A percentile compares a stretch with the other conserved stretches of the same genome.
phyloP scores from a whole-genome alignment of 2,888 invertebrate species.

The Eretmocerus hayati region DNA sequence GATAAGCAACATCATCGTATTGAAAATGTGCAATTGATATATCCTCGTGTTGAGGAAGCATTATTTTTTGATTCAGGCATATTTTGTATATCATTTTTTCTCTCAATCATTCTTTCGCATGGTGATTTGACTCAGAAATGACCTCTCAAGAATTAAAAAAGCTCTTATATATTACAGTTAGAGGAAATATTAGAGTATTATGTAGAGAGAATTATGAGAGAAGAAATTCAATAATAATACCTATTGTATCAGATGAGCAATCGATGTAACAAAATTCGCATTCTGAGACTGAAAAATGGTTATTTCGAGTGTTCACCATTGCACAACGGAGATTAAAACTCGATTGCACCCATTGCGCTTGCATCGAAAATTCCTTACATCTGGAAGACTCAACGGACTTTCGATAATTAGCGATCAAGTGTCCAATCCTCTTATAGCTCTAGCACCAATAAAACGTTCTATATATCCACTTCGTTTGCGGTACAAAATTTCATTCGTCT shows the following conservation, averaged over 20 bases:
- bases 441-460: slow-evolving; percentile 18
- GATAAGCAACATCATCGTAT: slow-evolving; percentile 15
- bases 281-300: too few relatives aligned
- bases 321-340: slow-evolving; percentile 20
- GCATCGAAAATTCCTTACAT: slow-evolving; percentile 9
- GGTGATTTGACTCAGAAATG: slow-evolving; percentile 8
- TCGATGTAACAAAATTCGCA: too few relatives aligned
- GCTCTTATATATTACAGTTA: slow-evolving; percentile 18
- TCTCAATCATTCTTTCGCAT: slow-evolving; percentile 9
- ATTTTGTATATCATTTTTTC: slow-evolving; percentile 4
- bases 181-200: slow-evolving; percentile 13
- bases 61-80: slow-evolving; percentile 6
- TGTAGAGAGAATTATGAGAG: too few relatives aligned
- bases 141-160: slow-evolving; percentile 15
- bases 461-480: slow-evolving; percentile 11
- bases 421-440: slow-evolving; percentile 9
- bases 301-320: too few relatives aligned
- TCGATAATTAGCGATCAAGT: slow-evolving; percentile 3
- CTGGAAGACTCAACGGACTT: slow-evolving; percentile 19
- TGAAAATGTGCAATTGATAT: slow-evolving; percentile 6
- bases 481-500: slow-evolving; percentile 16
- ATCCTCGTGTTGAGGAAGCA: slow-evolving; percentile 5
- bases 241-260: too few relatives aligned
- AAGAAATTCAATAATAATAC: too few relatives aligned
- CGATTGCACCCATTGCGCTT: slow-evolving; percentile 17